phyloP scores from a whole-genome alignment of 2,113 vertebrate species.

The Pontoporia blainvillei region DNA sequence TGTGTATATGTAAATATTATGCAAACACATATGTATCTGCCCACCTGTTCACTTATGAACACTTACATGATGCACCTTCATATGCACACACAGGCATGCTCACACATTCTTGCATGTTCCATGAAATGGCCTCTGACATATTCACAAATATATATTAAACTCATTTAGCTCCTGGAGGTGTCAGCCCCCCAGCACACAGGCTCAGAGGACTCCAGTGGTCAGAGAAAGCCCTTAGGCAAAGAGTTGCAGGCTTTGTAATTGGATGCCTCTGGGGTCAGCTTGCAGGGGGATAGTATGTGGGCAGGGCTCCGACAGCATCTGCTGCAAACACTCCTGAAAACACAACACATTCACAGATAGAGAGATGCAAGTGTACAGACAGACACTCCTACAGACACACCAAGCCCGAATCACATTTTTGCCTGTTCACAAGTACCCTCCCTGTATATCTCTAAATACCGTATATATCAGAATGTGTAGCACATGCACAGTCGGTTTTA shows the following conservation, averaged over 20 bases:
- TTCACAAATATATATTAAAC: background rate
- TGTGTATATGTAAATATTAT: background rate
- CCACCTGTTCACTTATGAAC: background rate
- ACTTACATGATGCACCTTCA: background rate
- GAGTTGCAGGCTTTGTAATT: background rate
- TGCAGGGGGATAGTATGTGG: background rate
- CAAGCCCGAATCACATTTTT: rapidly evolving
- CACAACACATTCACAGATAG: background rate
- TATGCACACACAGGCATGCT: no score
- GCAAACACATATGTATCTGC: no score
- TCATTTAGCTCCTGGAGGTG: background rate
- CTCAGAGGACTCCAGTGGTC: background rate
- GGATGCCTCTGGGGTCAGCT: background rate
- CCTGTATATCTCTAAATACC: rapidly evolving
- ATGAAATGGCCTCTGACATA: background rate
- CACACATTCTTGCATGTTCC: background rate
- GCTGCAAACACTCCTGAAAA: background rate
- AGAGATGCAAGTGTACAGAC: background rate
- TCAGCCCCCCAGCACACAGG: background rate
- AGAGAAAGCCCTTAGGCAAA: background rate
- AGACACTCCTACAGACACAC: background rate
- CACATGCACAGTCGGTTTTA: background rate
- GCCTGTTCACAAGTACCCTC: background rate
- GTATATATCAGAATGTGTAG: rapidly evolving
- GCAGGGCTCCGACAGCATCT: background rate